Conservation (phyloP, 2,888 invertebrate genomes). For the Pogonocherus hispidulus region DNA sequence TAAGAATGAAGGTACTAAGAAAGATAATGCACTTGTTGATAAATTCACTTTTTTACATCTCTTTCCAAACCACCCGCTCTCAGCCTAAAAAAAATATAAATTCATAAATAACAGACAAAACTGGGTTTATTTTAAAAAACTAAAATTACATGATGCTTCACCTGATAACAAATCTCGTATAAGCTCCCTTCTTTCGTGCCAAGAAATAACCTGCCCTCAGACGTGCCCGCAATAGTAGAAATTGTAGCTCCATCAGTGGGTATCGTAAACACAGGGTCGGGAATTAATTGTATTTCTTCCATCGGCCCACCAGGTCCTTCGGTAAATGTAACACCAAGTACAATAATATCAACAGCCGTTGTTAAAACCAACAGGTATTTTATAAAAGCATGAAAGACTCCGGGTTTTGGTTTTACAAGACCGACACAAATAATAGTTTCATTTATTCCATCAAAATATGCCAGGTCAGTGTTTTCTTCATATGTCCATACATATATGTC, state of each 20-base stretch:
- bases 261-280: slow-evolving; percentile 94
- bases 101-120: no score
- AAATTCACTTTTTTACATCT: slow-evolving; percentile 96
- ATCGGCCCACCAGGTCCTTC: slow-evolving; percentile 69
- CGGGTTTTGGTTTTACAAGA: slow-evolving; percentile 87
- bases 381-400: slow-evolving; percentile 91
- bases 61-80: slow-evolving; percentile 94
- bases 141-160: slow-evolving; percentile 59
- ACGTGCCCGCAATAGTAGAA: slow-evolving; percentile 84
- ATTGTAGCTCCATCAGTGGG: slow-evolving; percentile 92
- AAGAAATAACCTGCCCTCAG: slow-evolving; percentile 91
- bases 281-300: slow-evolving; percentile 90
- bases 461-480: slow-evolving; percentile 94
- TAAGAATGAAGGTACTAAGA: slow-evolving; percentile 90
- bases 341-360: slow-evolving; percentile 94
- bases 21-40: slow-evolving; percentile 89
- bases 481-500: slow-evolving; percentile 99
- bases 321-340: slow-evolving; percentile 81
- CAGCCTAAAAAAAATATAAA: slow-evolving; percentile 73
- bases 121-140: not conserved
- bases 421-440: slow-evolving; percentile 96
- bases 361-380: slow-evolving; percentile 92
- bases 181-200: slow-evolving; percentile 95
- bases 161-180: slow-evolving; percentile 96
- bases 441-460: slow-evolving; percentile 95